Percentiles rank a stretch among this genome's conserved stretches.
These are phyloP conservation scores for Heteromyza rotundicornis DNA, from an alignment of 2,888 invertebrate species.

Conservation along the genomic window DNA sequence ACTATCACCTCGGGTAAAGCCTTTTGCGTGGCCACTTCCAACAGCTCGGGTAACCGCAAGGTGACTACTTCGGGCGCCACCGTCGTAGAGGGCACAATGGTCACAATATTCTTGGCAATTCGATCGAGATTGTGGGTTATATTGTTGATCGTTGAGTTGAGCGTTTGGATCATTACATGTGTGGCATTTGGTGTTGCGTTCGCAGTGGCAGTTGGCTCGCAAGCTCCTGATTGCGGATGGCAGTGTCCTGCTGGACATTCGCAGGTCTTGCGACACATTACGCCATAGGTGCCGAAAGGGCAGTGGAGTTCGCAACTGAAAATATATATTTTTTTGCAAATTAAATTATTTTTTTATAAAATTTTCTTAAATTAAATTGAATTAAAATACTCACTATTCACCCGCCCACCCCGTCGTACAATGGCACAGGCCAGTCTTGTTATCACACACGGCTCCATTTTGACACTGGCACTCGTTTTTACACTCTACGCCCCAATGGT, in stretches of 20 bases:
- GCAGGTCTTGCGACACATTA: conserved; percentile 58
- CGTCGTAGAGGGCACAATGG: conserved; percentile 35
- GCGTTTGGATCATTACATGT: conserved; percentile 56
- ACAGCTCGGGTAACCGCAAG: conserved; percentile 23
- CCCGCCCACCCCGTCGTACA: conserved; percentile 75
- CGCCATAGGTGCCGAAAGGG: conserved; percentile 55
- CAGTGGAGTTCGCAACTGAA: conserved; percentile 58
- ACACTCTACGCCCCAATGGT: conserved; percentile 80
- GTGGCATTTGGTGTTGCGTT: conserved; percentile 45
- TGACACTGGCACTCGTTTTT: conserved; percentile 70
- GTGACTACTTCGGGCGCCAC: conserved; percentile 26
- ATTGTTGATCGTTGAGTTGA: conserved; percentile 59
- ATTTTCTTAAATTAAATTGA: not conserved
- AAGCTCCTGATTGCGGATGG: conserved; percentile 49
- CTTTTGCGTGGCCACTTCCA: conserved; percentile 39
- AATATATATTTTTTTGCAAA: not conserved
- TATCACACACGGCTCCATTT: conserved; percentile 70
- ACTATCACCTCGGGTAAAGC: conserved; percentile 56
- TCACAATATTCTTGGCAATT: conserved; percentile 52
- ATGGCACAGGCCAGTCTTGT: conserved; percentile 69
- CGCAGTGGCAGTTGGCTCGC: conserved; percentile 34
- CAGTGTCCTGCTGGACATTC: conserved; percentile 50
- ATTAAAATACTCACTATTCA: conserved; percentile 66
- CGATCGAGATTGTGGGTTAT: conserved; percentile 57
- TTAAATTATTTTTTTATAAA: not conserved